These are phyloP conservation scores for Vidua chalybeata DNA, from an alignment of 2,113 vertebrate species.

Conservation along the genomic window DNA sequence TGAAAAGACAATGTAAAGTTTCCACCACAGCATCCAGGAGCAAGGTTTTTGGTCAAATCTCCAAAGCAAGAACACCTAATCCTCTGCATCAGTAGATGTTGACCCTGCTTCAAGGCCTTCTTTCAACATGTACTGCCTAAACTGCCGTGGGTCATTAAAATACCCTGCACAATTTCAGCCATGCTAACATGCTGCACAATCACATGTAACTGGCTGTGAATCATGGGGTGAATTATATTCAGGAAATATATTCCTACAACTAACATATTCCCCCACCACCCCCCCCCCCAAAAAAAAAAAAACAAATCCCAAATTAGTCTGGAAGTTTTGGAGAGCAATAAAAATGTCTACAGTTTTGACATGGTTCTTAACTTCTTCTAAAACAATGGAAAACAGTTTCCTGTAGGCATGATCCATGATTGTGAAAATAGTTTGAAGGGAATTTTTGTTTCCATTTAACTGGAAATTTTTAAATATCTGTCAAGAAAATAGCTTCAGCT, in stretches of 20 bases:
- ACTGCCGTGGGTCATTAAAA: neutral
- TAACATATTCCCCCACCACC: neutral
- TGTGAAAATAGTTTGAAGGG: neutral
- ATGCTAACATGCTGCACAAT: fast-evolving
- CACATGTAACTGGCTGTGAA: neutral
- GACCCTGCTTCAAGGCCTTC: neutral
- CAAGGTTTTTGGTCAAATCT: neutral
- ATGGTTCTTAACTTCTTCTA: neutral
- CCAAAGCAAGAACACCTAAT: neutral
- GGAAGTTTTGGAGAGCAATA: neutral
- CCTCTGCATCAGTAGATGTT: neutral
- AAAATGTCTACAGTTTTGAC: neutral
- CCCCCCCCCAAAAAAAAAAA: too few species aligned
- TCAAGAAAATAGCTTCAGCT: neutral
- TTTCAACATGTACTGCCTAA: neutral
- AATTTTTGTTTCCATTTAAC: neutral
- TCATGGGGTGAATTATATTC: neutral
- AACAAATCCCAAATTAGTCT: neutral
- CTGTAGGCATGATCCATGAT: neutral
- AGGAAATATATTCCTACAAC: neutral
- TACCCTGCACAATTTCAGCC: neutral
- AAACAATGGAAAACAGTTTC: neutral
- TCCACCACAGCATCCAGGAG: neutral
- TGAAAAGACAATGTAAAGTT: neutral
- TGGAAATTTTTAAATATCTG: neutral